Percentiles rank a stretch among this genome's conserved stretches.
Evolutionary conservation across 2,113 vertebrate genomes (phyloP).

Genomic region (Cephalophus harveyi): DNA sequence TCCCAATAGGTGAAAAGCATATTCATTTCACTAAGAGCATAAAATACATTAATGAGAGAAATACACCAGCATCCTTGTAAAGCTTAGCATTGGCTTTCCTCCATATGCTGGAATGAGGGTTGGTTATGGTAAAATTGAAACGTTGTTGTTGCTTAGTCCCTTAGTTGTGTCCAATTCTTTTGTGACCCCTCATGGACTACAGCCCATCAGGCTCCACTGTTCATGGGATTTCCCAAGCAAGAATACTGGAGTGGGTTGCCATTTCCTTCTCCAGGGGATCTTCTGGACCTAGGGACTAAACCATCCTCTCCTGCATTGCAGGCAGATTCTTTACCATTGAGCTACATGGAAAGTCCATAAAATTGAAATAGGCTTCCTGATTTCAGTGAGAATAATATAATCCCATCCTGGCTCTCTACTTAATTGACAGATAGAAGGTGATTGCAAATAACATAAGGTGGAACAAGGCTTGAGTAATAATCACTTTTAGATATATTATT

Average conservation of each 20-base stretch:
- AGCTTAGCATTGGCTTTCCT: neutral
- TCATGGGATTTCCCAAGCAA: neutral
- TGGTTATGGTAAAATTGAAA: neutral
- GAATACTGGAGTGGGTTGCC: neutral
- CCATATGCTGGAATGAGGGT: neutral
- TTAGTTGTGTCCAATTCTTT: neutral
- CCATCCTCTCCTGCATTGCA: neutral
- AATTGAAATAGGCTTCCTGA: neutral
- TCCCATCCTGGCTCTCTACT: neutral
- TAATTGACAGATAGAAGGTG: neutral
- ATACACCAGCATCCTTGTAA: neutral
- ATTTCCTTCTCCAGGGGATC: neutral
- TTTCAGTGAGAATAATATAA: neutral
- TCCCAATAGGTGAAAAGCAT: neutral
- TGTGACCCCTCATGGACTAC: neutral
- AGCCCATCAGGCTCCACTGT: neutral
- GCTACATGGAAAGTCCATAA: neutral
- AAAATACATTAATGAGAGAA: neutral
- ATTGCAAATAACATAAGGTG: neutral
- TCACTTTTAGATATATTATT: neutral
- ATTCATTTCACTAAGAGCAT: neutral
- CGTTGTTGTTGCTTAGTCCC: neutral
- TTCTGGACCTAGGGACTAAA: rapidly evolving
- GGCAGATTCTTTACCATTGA: neutral
- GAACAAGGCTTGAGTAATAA: neutral